A percentile compares a stretch with the other conserved stretches of the same genome.
phyloP scores from a whole-genome alignment of 2,113 vertebrate genomes.

The Hippocampus abdominalis region DNA sequence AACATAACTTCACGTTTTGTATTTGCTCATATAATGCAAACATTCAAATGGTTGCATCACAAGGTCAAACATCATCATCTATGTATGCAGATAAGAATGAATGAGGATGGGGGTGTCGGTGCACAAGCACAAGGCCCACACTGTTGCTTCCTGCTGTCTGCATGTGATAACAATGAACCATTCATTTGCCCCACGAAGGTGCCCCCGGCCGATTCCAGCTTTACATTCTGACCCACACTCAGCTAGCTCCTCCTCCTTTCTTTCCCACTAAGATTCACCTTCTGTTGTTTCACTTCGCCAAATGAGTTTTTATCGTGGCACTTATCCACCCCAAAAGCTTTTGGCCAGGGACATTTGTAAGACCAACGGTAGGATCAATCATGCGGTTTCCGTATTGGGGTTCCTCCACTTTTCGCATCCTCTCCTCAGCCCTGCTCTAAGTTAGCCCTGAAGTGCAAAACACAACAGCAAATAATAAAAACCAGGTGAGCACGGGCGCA shows the following conservation, averaged over 20 bases:
- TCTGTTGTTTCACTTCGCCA: slow-evolving; percentile 26
- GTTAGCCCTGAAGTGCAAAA: no score
- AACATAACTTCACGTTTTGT: background rate
- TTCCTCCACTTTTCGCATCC: background rate
- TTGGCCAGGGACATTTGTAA: background rate
- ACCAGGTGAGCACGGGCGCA: no score
- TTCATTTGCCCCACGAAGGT: slow-evolving; percentile 49
- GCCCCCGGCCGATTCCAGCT: slow-evolving; percentile 62
- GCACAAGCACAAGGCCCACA: slow-evolving; percentile 47
- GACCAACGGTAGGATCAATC: background rate
- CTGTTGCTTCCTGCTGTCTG: slow-evolving; percentile 55
- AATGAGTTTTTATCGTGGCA: slow-evolving; percentile 14
- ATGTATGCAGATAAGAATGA: slow-evolving; percentile 2
- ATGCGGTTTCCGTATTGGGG: background rate
- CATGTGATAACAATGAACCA: slow-evolving; percentile 55
- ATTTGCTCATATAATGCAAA: background rate
- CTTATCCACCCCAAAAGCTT: background rate
- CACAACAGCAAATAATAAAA: no score
- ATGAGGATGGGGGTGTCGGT: background rate
- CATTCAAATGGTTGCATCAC: background rate
- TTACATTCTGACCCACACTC: slow-evolving; percentile 64
- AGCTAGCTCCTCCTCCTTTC: slow-evolving; percentile 25
- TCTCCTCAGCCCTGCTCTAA: background rate
- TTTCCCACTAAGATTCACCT: slow-evolving; percentile 15
- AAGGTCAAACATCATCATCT: slow-evolving; percentile 5